phyloP scores from a whole-genome alignment of 2,113 vertebrate genomes.

The Patagioenas fasciata region DNA sequence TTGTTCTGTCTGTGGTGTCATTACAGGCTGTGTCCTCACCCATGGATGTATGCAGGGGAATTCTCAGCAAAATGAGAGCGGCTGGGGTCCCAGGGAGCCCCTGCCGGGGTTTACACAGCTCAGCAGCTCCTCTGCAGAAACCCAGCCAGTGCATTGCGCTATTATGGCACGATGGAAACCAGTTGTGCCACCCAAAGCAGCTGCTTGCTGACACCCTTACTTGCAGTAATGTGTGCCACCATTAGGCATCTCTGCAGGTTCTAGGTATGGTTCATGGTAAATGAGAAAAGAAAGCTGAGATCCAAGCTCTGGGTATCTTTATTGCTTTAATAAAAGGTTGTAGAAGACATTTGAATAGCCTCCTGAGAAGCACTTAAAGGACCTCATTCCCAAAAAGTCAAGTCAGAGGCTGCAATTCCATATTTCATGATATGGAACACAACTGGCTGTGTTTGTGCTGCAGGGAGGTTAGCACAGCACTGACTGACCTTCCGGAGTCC shows the following conservation, averaged over 20 bases:
- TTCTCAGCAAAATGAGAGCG: background rate
- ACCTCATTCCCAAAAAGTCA: background rate
- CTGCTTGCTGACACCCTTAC: background rate
- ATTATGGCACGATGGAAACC: rapidly evolving
- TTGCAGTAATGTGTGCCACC: background rate
- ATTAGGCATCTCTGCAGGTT: background rate
- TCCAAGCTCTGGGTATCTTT: background rate
- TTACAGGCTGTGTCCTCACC: background rate
- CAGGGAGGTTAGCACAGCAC: background rate
- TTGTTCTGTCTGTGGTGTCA: background rate
- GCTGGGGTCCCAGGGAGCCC: background rate
- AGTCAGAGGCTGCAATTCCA: background rate
- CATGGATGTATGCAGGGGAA: background rate
- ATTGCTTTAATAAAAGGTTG: slow-evolving; percentile 40
- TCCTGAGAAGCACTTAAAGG: background rate
- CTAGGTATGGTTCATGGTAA: background rate
- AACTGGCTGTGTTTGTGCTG: background rate
- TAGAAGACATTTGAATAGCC: slow-evolving; percentile 25
- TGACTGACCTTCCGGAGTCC: slow-evolving; percentile 2
- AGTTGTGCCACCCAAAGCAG: background rate
- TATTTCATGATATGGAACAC: background rate
- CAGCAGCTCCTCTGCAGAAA: background rate
- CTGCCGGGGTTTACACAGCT: background rate
- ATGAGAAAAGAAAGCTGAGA: background rate
- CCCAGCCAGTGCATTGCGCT: rapidly evolving